A percentile compares a stretch with the other conserved stretches of the same genome.
Conservation (phyloP, 1,140 invertebrate species). For the Teleopsis dalmanni region DNA sequence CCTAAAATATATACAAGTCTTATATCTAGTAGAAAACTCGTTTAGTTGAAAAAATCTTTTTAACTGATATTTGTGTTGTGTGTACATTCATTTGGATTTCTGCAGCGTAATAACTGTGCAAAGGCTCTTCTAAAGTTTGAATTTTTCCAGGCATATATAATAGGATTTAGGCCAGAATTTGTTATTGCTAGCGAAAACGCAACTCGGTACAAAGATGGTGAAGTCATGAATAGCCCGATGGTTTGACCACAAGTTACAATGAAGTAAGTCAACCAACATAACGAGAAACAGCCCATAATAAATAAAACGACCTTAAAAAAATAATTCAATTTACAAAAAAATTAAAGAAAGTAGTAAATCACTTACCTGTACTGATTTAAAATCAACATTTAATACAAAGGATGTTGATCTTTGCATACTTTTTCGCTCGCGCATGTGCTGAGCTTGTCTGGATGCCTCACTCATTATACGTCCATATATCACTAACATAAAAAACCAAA, state of each 20-base stretch:
- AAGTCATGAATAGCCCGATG: conserved; percentile 47
- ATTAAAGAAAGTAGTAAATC: not conserved
- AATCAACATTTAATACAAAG: conserved; percentile 54
- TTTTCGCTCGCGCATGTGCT: conserved; percentile 48
- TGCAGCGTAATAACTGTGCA: conserved; percentile 54
- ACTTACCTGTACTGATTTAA: conserved; percentile 60
- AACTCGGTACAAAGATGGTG: conserved; percentile 54
- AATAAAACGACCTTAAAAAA: conserved; percentile 56
- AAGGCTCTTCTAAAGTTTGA: conserved; percentile 62
- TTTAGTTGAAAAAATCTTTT: too few species aligned
- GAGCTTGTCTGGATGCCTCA: conserved; percentile 59
- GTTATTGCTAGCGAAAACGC: conserved; percentile 63
- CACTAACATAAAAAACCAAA: conserved; percentile 63
- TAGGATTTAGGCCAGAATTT: conserved; percentile 68
- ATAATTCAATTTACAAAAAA: not conserved
- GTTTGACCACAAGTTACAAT: conserved; percentile 56
- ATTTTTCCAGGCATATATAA: conserved; percentile 78
- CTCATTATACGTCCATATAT: conserved; percentile 68
- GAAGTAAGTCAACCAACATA: conserved; percentile 70
- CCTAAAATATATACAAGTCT: too few species aligned
- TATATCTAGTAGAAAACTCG: too few species aligned
- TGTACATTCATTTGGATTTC: conserved; percentile 43
- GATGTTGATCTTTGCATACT: not conserved
- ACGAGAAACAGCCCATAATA: conserved; percentile 64
- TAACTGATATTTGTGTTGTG: not conserved